Percentiles rank a stretch among this genome's conserved stretches.
phyloP scores from a whole-genome alignment of 2,113 vertebrate species.

The Thryonomys swinderianus region DNA sequence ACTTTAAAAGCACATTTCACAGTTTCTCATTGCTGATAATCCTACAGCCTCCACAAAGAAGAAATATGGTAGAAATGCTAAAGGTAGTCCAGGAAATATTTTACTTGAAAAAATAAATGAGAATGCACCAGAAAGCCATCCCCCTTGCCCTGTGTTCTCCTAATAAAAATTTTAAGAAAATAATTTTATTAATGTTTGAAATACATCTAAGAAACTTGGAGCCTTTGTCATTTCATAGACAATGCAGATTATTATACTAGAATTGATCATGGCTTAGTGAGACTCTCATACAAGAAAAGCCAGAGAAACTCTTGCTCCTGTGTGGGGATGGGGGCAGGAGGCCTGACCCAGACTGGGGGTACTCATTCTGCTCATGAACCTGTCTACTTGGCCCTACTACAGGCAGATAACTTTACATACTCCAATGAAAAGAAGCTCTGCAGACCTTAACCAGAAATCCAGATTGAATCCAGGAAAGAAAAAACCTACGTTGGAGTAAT shows the following conservation, averaged over 20 bases:
- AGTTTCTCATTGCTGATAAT: background rate
- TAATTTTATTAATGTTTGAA: slow-evolving; percentile 32
- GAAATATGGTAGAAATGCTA: background rate
- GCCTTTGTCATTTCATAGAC: background rate
- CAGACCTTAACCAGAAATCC: background rate
- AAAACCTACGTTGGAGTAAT: background rate
- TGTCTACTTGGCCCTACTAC: background rate
- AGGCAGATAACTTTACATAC: background rate
- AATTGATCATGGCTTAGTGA: background rate
- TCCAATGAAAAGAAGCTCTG: background rate
- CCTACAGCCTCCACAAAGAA: background rate
- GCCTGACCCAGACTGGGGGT: background rate
- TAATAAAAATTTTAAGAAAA: slow-evolving; percentile 30
- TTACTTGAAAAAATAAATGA: slow-evolving; percentile 30
- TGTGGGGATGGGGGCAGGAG: background rate
- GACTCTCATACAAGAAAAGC: background rate
- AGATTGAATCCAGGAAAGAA: background rate
- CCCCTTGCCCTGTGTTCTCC: background rate
- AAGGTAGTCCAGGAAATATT: slow-evolving; percentile 18
- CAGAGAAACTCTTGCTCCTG: background rate
- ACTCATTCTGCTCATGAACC: background rate
- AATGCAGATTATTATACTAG: background rate
- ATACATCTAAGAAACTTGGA: background rate
- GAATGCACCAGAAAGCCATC: background rate
- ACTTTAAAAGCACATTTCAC: background rate